These are phyloP conservation scores for Bos taurus DNA, from an alignment of 2,113 vertebrate genomes.

Conservation along the genomic window DNA sequence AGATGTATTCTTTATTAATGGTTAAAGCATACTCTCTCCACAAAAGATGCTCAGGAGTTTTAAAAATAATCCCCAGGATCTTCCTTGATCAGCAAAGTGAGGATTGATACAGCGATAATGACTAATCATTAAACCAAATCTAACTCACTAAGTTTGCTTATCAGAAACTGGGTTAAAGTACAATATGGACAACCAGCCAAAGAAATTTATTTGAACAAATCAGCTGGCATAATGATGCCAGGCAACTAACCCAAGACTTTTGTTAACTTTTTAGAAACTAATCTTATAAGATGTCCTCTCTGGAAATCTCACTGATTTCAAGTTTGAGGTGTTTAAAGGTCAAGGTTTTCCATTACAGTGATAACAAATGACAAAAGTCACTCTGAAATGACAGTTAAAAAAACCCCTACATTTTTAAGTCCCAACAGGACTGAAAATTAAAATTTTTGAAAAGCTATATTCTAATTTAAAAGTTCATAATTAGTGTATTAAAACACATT, in stretches of 20 bases:
- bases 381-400: background rate
- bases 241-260: background rate
- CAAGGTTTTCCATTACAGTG: background rate
- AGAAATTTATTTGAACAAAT: background rate
- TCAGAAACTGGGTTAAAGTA: background rate
- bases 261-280: background rate
- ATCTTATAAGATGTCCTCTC: background rate
- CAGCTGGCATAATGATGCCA: background rate
- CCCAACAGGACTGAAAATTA: background rate
- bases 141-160: background rate
- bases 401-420: background rate
- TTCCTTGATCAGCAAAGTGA: background rate
- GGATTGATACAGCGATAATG: background rate
- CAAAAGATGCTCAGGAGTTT: background rate
- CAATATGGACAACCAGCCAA: background rate
- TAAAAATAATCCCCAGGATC: background rate
- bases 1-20: background rate
- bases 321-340: background rate
- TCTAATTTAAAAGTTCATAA: background rate
- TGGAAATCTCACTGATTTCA: background rate
- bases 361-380: background rate
- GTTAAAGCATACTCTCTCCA: background rate
- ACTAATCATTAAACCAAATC: background rate
- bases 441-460: background rate
- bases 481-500: background rate